Conservation (phyloP, 2,888 invertebrate genomes). For the Aquatica leii region DNA sequence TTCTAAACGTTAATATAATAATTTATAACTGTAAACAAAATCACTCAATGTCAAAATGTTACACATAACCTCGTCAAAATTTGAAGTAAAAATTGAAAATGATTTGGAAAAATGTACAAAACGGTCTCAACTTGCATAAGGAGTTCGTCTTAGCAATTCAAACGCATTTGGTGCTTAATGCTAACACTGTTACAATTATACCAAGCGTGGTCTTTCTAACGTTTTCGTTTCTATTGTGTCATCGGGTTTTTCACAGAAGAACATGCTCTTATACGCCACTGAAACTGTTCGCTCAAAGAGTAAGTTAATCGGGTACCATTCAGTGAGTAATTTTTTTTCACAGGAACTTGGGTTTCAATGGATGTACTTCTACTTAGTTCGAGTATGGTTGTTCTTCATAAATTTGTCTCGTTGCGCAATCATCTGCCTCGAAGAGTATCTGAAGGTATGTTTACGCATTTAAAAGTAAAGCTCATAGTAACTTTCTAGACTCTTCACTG, state of each 20-base stretch:
- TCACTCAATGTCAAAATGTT: too few species aligned
- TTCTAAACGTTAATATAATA: too few species aligned
- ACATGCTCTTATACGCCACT: slow-evolving; percentile 28
- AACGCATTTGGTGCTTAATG: too few species aligned
- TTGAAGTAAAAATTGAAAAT: too few species aligned
- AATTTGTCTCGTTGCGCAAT: slow-evolving; percentile 43
- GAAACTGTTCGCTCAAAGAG: slow-evolving; percentile 32
- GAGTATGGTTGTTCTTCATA: slow-evolving; percentile 52
- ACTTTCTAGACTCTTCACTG: neutral
- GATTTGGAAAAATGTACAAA: neutral
- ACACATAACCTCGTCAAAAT: too few species aligned
- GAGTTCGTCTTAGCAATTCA: too few species aligned
- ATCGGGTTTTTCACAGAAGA: slow-evolving; percentile 31
- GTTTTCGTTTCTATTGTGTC: slow-evolving; percentile 30
- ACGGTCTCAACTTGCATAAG: neutral
- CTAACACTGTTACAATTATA: slow-evolving; percentile 34
- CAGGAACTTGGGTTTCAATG: slow-evolving; percentile 55
- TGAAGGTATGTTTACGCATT: slow-evolving; percentile 36
- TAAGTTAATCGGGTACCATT: slow-evolving; percentile 29
- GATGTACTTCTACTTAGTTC: slow-evolving; percentile 51
- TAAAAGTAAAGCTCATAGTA: neutral
- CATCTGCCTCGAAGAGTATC: slow-evolving; percentile 38
- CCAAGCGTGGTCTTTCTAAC: slow-evolving; percentile 37
- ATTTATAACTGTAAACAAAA: too few species aligned
- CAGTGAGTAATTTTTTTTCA: slow-evolving; percentile 38